Percentiles rank a stretch among this genome's conserved stretches.
These are phyloP conservation scores for Ophion ventricosus DNA, from an alignment of 2,888 invertebrate species.

Conservation along the genomic window DNA sequence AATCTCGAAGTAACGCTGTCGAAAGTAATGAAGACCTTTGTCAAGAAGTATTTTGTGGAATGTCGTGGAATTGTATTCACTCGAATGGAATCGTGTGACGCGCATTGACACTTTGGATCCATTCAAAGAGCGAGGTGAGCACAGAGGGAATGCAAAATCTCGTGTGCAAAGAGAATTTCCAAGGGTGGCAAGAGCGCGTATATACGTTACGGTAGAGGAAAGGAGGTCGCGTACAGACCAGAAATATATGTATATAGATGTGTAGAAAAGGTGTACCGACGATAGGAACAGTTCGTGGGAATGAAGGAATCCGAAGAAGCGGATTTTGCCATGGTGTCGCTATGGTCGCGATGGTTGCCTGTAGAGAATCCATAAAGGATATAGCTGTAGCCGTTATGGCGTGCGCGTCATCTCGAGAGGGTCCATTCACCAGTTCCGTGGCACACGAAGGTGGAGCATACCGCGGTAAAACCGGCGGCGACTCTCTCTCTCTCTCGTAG, in stretches of 20 bases:
- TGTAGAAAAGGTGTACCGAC: slow-evolving; percentile 14
- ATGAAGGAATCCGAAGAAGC: slow-evolving; percentile 47
- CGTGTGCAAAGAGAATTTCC: slow-evolving; percentile 46
- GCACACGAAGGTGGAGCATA: slow-evolving; percentile 67
- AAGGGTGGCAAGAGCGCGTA: slow-evolving; percentile 41
- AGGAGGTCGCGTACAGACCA: slow-evolving; percentile 28
- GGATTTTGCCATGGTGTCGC: slow-evolving; percentile 32
- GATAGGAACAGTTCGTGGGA: slow-evolving; percentile 46
- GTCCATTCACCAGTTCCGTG: slow-evolving; percentile 79
- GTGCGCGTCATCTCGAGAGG: slow-evolving; percentile 77
- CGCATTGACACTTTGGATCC: slow-evolving; percentile 46
- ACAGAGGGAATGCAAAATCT: slow-evolving; percentile 9
- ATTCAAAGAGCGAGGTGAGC: slow-evolving; percentile 6
- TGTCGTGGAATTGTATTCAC: slow-evolving; percentile 34
- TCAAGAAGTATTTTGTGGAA: slow-evolving; percentile 9
- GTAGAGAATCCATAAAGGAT: slow-evolving; percentile 42
- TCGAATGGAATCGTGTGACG: slow-evolving; percentile 19
- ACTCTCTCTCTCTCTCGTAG: slow-evolving; percentile 45
- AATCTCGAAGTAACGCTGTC: too few relatives aligned
- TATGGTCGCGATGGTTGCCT: slow-evolving; percentile 22
- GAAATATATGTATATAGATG: slow-evolving; percentile 19
- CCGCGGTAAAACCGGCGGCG: slow-evolving; percentile 54
- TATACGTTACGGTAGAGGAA: slow-evolving; percentile 34
- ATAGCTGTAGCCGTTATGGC: slow-evolving; percentile 69
- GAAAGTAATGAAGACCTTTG: too few relatives aligned